Base-by-base conservation (phyloP, 1,140 invertebrate species). In the Druon quercuslanigerum region DNA sequence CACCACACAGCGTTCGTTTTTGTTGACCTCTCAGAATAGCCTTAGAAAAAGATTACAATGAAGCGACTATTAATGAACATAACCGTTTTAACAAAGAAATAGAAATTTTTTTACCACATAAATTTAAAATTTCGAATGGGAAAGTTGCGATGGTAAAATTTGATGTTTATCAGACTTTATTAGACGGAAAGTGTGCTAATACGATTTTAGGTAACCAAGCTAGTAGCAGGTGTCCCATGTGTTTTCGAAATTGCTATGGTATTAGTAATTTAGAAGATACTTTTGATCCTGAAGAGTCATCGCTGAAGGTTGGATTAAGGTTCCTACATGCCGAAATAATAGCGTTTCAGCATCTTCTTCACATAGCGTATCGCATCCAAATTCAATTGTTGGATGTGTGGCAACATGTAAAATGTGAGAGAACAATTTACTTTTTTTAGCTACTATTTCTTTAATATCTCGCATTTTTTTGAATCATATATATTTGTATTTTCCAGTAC, bases 301-400 rank as follows among this genome's bases (percentile, higher is more conserved):
- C 40, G 19, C 52, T 74, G 13, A 46, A n/a, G 40, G 33, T 17
- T 19, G 72, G 72, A 8, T 46, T 57, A 19, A 16, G 72, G 17
- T 20, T 74, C 14, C 56, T 74, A 11, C 54, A 74, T n/a, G n/a
- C 50, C n/a, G 73, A 50, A 60, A 74, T 74, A 33, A 74, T 50
- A 50, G 14, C 20, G n/a, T n/a, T n/a, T n/a, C n/a, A n/a, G n/a
- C n/a, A n/a, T n/a, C n/a, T n/a, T n/a, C n/a, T n/a, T n/a, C 56
- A 74, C n/a, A 33, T 74, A 51, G 66, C 73, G 50, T 66, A 74
- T 17, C 19, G 73, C 12, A 50, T 74, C 19, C 12, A 19, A 33
- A 7, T 74, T n/a, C 9, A 74, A 74, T 19, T 14, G 50, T 66
- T 46, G 54, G 51, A 74, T 17, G 11, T 56, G n/a, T 46, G 17